These are phyloP conservation scores for Zaprionus capensis DNA, from an alignment of 1,140 invertebrate species.

Conservation along the genomic window DNA sequence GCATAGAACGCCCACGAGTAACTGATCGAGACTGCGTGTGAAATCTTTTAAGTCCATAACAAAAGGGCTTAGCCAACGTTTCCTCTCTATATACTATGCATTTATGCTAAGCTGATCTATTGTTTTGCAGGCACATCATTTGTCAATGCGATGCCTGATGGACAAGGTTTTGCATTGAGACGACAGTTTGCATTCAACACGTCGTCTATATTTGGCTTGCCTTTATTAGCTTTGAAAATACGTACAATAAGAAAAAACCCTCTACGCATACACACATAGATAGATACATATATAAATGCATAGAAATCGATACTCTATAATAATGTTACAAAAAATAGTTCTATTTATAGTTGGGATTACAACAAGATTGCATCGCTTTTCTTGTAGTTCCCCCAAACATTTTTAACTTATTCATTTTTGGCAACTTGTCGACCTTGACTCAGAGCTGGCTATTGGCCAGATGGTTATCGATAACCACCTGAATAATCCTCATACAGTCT, in stretches of 20 bases:
- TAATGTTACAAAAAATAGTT: slow-evolving; percentile 34
- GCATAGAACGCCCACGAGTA: slow-evolving; percentile 63
- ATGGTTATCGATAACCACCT: slow-evolving; percentile 76
- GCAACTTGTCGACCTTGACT: slow-evolving; percentile 12
- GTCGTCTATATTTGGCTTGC: slow-evolving; percentile 30
- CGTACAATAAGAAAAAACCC: slow-evolving; percentile 33
- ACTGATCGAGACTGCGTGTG: slow-evolving; percentile 57
- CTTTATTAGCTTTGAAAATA: slow-evolving; percentile 58
- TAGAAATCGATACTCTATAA: slow-evolving; percentile 32
- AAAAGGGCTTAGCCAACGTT: slow-evolving; percentile 44
- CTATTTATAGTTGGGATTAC: slow-evolving; percentile 19
- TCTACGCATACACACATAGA: slow-evolving; percentile 40
- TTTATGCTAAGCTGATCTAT: slow-evolving; percentile 62
- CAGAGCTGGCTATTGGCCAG: slow-evolving; percentile 71
- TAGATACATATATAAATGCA: slow-evolving; percentile 44
- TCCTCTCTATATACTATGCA: neutral
- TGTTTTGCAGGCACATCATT: slow-evolving; percentile 67
- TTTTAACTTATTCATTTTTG: neutral
- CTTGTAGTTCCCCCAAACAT: slow-evolving; percentile 11
- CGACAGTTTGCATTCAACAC: slow-evolving; percentile 44
- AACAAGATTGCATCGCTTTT: neutral
- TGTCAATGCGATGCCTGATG: slow-evolving; percentile 56
- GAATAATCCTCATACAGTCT: slow-evolving; percentile 77
- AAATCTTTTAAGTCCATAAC: slow-evolving; percentile 57
- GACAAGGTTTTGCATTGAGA: slow-evolving; percentile 44